phyloP scores from a whole-genome alignment of 2,797 vertebrate species.

The Lacerta bilineata region DNA sequence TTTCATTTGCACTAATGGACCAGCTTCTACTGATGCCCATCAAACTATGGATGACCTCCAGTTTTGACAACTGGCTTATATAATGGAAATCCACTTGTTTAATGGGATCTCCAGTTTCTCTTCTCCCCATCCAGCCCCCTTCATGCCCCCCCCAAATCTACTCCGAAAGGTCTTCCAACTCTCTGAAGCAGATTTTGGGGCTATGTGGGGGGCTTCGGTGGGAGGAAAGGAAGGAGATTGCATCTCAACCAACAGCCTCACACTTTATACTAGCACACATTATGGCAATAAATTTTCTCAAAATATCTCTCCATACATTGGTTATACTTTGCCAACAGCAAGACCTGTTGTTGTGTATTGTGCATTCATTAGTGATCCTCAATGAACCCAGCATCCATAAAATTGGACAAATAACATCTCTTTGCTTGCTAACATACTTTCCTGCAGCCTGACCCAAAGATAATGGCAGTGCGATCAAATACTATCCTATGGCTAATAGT shows the following conservation, averaged over 20 bases:
- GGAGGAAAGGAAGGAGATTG: too few relatives aligned
- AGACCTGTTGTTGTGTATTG: neutral
- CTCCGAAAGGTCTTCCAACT: too few relatives aligned
- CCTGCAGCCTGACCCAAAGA: rapidly evolving
- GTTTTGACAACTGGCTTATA: too few relatives aligned
- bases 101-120: too few relatives aligned
- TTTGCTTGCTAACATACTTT: neutral
- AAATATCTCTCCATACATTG: neutral
- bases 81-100: too few relatives aligned
- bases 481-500: neutral
- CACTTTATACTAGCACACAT: neutral
- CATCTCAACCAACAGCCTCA: neutral
- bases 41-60: too few relatives aligned
- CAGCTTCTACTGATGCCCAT: too few relatives aligned
- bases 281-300: neutral
- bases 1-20: too few relatives aligned
- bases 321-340: neutral
- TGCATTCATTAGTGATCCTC: neutral
- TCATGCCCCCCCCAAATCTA: too few relatives aligned
- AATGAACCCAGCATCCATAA: neutral
- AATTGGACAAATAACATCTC: neutral
- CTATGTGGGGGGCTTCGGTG: too few relatives aligned
- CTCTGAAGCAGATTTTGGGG: too few relatives aligned
- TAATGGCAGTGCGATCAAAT: neutral
- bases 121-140: too few relatives aligned